Evolutionary conservation across 2,113 vertebrate genomes (phyloP).

Genomic region (Ornithorhynchus anatinus): DNA sequence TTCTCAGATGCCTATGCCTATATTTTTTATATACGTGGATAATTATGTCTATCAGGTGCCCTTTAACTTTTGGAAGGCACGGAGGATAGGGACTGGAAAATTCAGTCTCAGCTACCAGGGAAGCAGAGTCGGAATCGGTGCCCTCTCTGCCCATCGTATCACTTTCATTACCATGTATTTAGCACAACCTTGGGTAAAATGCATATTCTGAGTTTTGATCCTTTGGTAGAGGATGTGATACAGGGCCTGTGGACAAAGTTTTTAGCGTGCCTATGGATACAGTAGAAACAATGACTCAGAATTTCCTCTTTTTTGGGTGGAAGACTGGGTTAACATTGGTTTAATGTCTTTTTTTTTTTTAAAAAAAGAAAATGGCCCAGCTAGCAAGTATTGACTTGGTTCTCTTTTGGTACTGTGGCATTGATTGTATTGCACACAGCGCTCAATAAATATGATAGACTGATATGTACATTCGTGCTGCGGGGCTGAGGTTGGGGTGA

Average conservation of each 20-base stretch:
- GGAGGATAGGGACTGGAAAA: not conserved
- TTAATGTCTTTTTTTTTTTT: not conserved
- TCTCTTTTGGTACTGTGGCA: not conserved
- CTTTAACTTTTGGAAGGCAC: not conserved
- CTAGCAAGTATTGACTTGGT: not conserved
- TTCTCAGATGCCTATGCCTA: too few relatives aligned
- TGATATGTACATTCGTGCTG: too few relatives aligned
- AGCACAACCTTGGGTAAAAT: constrained; percentile 17
- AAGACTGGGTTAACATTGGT: constrained; percentile 7
- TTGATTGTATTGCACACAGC: constrained; percentile 1
- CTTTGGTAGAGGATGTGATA: constrained; percentile 31
- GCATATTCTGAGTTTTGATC: constrained; percentile 7
- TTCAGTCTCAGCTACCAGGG: not conserved
- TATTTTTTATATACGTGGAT: too few relatives aligned
- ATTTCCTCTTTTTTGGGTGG: not conserved
- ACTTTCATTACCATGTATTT: not conserved
- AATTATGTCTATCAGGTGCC: not conserved
- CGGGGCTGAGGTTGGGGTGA: too few relatives aligned
- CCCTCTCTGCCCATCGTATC: not conserved
- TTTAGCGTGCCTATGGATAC: not conserved
- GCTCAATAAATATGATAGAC: too few relatives aligned
- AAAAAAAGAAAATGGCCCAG: too few relatives aligned
- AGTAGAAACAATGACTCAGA: not conserved
- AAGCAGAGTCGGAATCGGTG: not conserved
- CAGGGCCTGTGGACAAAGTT: not conserved